Evolutionary conservation across 2,888 invertebrate genomes (phyloP).

Genomic region (Cremastobaeus sp.): DNA sequence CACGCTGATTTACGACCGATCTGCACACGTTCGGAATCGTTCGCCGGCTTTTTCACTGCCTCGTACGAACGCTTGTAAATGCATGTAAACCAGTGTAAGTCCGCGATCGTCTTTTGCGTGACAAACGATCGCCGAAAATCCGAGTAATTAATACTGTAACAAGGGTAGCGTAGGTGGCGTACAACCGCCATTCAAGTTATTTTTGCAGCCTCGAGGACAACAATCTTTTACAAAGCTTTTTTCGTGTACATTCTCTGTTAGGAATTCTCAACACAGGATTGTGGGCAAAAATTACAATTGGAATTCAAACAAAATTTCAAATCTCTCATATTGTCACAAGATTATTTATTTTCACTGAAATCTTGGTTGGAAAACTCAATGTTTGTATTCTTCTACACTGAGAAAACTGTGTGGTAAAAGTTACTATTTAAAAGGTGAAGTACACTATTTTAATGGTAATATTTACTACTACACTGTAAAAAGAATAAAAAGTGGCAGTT

Average conservation of each 20-base stretch:
- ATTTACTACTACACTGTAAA: no score
- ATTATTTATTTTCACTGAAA: no score
- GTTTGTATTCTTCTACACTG: no score
- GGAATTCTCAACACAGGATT: no score
- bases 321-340: no score
- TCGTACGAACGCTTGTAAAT: constrained; percentile 62
- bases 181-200: constrained; percentile 64
- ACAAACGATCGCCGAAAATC: constrained; percentile 63
- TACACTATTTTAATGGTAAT: no score
- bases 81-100: constrained; percentile 43
- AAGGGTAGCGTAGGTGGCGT: constrained; percentile 64
- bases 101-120: constrained; percentile 16
- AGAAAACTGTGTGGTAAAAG: no score
- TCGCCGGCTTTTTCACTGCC: constrained; percentile 14
- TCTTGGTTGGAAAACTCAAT: no score
- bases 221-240: constrained; percentile 22
- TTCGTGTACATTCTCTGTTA: no score
- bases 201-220: constrained; percentile 60
- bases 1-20: constrained; percentile 54
- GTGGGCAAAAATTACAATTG: no score
- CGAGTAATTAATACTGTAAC: constrained; percentile 71
- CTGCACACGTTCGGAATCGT: constrained; percentile 29
- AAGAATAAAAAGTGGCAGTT: no score
- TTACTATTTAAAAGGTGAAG: no score
- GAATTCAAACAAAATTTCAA: constrained; percentile 23